These are phyloP conservation scores for Macrotrachela quadricornifera DNA, from an alignment of 1,140 invertebrate genomes.

Conservation along the genomic window DNA sequence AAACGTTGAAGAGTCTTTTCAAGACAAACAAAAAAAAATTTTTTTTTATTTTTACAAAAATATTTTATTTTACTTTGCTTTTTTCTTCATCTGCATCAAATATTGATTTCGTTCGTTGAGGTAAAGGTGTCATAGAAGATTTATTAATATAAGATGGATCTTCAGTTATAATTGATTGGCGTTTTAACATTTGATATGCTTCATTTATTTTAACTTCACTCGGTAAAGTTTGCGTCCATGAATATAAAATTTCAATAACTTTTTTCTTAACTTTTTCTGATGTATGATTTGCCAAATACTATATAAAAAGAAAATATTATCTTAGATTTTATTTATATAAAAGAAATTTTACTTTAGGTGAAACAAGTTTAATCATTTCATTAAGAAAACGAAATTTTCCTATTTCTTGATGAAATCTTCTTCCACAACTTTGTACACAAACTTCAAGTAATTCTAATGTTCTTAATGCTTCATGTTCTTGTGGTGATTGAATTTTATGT, in stretches of 20 bases:
- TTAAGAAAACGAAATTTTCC: slow-evolving; percentile 86
- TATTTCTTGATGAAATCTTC: slow-evolving; percentile 63
- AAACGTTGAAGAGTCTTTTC: slow-evolving; percentile 35
- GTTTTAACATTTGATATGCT: slow-evolving; percentile 78
- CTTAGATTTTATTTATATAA: too few relatives aligned
- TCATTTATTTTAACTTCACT: slow-evolving; percentile 58
- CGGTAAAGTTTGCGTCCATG: slow-evolving; percentile 48
- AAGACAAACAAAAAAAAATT: slow-evolving; percentile 11
- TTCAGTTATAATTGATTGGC: slow-evolving; percentile 35
- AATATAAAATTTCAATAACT: slow-evolving; percentile 56
- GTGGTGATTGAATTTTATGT: slow-evolving; percentile 55
- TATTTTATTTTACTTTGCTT: slow-evolving; percentile 33
- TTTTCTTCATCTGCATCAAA: slow-evolving; percentile 74
- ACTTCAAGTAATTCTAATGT: slow-evolving; percentile 56
- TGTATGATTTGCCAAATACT: slow-evolving; percentile 62
- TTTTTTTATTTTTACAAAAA: not conserved
- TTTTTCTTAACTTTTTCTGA: slow-evolving; percentile 54
- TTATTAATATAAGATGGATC: slow-evolving; percentile 5
- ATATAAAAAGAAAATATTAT: slow-evolving; percentile 1
- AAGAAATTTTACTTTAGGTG: slow-evolving; percentile 54
- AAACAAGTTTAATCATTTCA: slow-evolving; percentile 84
- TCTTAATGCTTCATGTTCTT: slow-evolving; percentile 57
- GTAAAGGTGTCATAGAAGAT: slow-evolving; percentile 5
- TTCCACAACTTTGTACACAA: slow-evolving; percentile 63
- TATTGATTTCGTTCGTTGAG: slow-evolving; percentile 26